Evolutionary conservation across 1,140 invertebrate species (phyloP), one percentile per base, ranked within the genome.

Genomic region (Leptinotarsa texana): DNA sequence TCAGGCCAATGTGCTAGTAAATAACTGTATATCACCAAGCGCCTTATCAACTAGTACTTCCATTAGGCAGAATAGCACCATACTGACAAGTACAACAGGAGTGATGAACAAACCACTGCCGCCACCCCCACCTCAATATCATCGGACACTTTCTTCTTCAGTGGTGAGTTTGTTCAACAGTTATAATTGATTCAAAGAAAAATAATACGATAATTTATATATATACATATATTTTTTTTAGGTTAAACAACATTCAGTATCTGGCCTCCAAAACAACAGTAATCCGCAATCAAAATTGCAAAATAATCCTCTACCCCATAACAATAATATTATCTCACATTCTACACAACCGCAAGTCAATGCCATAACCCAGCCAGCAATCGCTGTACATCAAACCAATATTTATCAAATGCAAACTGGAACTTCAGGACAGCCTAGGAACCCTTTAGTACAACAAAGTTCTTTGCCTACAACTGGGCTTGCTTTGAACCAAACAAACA

Each of bases 1-100:
- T 80, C 77, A 79, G 75, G 75, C 76, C 51, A 77, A 75, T 69
- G 73, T 77, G 73, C 72, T 78, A 74, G 72, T 78, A 69, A 76
- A 76, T 76, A 76, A 74, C 48, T 75, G 72, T 73, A 77, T 78
- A 80, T 77, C 80, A 75, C 72, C 78, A 82, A 81, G 81, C 81
- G 81, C 81, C 81, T 82, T 82, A 80, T 77, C 75, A 74, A 69
- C 49, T 62, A 68, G 24, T 74, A 78, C 74, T 78, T 75, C 77
- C 74, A 78, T 75, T 78, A 77, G 71, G 73, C 76, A 77, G 65
- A 77, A 75, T 57, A 77, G 73, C 72, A 77, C 71, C 69, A 63
- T 77, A 73, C 68, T 75, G 75, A 79, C 78, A 77, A 79, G 74
- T 79, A 71, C 74, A 49, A 66, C 71, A 42, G 63, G 47, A 42